Evolutionary conservation across 2,888 invertebrate genomes (phyloP), one percentile per base, ranked within the genome.

Genomic region (Gymnosoma rotundatum): DNA sequence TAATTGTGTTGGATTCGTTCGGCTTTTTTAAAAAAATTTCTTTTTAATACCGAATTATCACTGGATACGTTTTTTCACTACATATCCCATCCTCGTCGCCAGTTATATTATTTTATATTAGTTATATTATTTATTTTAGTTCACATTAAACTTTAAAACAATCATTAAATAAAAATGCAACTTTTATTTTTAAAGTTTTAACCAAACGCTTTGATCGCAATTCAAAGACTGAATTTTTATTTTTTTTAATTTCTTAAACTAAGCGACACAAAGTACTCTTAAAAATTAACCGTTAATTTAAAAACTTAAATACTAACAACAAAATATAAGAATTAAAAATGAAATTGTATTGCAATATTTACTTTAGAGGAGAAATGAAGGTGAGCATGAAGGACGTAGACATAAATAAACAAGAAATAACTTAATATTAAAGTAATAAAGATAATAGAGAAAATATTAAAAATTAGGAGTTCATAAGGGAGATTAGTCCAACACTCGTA

Each of bases 251-350:
- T 18, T 18, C 52, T 52, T 52, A 52, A 52, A 52, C 52, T 52
- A 52, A 52, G 52, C 52, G 52, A 52, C 52, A 20, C 52, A 52
- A 52, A 52, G 52, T 52, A 52, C 7, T 52, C 18, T 52, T 52
- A 52, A 52, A 52, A 52, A 12, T 18, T 18, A 18, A 52, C 18
- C 52, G 20, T 52, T 52, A 52, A 52, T 52, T 52, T 52, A 52
- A 52, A 52, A 52, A 52, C 52, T 8, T 18, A 18, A 52, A 52
- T 52, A 20, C 18, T 52, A 52, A 52, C 52, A 52, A 52, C 52
- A 52, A 52, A 52, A 52, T 52, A 52, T 52, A 52, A 52, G 52
- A 52, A 52, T 52, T 18, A n/a, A 3, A 52, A 52, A 52, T 52
- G 20, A 52, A 18, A 18, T n/a, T 18, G 18, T 18, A 52, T 18